These are phyloP conservation scores for Idaea straminata DNA, from an alignment of 2,888 invertebrate genomes.

Conservation along the genomic window DNA sequence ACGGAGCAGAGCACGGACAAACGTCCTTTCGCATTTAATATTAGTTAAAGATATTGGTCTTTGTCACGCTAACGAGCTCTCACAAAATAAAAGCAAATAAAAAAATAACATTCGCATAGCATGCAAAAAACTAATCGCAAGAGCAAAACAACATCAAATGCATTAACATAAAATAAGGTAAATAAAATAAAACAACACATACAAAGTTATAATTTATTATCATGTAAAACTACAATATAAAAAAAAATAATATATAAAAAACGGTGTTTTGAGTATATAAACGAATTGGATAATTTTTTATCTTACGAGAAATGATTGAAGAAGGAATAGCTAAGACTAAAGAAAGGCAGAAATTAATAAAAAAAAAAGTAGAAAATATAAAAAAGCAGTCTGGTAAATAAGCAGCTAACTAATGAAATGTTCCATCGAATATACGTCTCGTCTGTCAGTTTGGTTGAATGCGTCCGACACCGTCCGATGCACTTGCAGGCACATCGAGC, in stretches of 20 bases:
- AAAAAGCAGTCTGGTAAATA: not conserved
- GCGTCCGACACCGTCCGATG: not conserved
- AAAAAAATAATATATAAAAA: slow-evolving; percentile 54
- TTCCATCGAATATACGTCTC: not conserved
- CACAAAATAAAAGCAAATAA: too few species aligned
- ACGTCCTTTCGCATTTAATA: too few species aligned
- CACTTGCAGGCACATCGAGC: not conserved
- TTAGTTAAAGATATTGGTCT: too few species aligned
- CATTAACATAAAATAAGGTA: too few species aligned
- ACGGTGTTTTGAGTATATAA: slow-evolving; percentile 63
- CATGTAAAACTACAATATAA: slow-evolving; percentile 65
- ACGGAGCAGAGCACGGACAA: too few species aligned
- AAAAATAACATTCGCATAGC: too few species aligned
- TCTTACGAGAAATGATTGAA: not conserved
- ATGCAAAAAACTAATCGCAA: too few species aligned
- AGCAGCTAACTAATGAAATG: not conserved
- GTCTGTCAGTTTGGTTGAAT: not conserved
- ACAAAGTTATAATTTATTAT: slow-evolving; percentile 75
- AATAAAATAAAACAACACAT: slow-evolving; percentile 49
- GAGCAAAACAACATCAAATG: too few species aligned
- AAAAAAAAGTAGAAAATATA: not conserved
- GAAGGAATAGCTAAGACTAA: not conserved
- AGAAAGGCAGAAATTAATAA: not conserved
- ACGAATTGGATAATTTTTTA: not conserved
- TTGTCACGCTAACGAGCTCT: too few species aligned